These are phyloP conservation scores for Paguma larvata DNA, from an alignment of 2,797 vertebrate species.

Conservation along the genomic window DNA sequence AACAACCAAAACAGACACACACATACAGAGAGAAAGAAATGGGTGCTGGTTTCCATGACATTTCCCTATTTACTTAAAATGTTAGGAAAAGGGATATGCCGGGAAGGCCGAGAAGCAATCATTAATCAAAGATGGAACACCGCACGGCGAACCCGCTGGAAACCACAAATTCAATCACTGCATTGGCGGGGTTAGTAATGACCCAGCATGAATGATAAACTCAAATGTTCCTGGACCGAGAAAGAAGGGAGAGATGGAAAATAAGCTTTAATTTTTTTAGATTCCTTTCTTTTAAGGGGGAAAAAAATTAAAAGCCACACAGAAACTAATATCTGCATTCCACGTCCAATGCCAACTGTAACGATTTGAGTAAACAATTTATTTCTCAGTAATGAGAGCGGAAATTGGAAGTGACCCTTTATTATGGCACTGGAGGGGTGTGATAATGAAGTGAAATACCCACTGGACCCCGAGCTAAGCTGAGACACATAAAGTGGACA, in stretches of 20 bases:
- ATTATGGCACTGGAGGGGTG: not conserved
- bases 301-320: slow-evolving; percentile 66
- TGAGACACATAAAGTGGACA: slow-evolving; percentile 23
- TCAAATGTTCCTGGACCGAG: slow-evolving; percentile 82
- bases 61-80: slow-evolving; percentile 83
- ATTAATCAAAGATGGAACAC: slow-evolving; percentile 83
- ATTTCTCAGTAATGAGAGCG: slow-evolving; percentile 23
- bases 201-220: slow-evolving; percentile 75
- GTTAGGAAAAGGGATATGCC: slow-evolving; percentile 81
- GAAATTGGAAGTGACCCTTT: slow-evolving; percentile 1
- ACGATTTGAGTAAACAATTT: slow-evolving; percentile 58
- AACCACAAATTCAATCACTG: slow-evolving; percentile 83
- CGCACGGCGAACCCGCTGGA: slow-evolving; percentile 77
- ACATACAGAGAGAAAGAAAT: slow-evolving; percentile 53
- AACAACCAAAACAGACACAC: slow-evolving; percentile 74
- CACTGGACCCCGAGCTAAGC: slow-evolving; percentile 20
- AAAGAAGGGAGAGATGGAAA: slow-evolving; percentile 73
- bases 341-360: slow-evolving; percentile 35
- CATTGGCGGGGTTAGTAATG: slow-evolving; percentile 70
- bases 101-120: slow-evolving; percentile 75
- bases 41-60: slow-evolving; percentile 82
- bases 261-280: slow-evolving; percentile 66
- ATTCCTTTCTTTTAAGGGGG: slow-evolving; percentile 52
- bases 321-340: slow-evolving; percentile 67
- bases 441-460: slow-evolving; percentile 19